Percentiles rank a stretch among this genome's conserved stretches.
Conservation (phyloP, 2,888 invertebrate species). For the Hartigia nigra region DNA sequence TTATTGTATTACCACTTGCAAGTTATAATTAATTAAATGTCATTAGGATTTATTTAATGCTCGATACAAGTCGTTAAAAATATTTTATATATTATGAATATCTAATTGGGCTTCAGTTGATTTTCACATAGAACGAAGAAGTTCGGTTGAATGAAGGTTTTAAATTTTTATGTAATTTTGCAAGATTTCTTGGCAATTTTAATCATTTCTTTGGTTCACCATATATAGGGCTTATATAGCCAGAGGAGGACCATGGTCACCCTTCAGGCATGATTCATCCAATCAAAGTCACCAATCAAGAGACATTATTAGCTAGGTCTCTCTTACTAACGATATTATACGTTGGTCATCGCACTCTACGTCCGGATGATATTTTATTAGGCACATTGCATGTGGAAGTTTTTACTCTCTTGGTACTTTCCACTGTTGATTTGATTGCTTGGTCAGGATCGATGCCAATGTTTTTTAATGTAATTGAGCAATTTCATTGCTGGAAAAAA, state of each 20-base stretch:
- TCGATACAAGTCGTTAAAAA: neutral
- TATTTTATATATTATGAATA: neutral
- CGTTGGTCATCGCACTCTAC: conserved; percentile 22
- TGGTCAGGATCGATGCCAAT: neutral
- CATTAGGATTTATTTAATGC: neutral
- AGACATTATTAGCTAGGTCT: conserved; percentile 21
- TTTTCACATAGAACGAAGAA: neutral
- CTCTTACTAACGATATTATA: neutral
- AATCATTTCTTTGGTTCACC: neutral
- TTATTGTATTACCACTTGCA: neutral
- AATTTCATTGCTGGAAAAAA: neutral
- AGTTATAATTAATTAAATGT: neutral
- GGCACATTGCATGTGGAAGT: conserved; percentile 29
- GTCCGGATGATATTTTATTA: conserved; percentile 36
- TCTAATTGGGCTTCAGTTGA: neutral
- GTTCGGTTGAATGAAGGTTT: neutral
- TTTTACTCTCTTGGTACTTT: conserved; percentile 35
- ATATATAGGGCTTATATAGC: conserved; percentile 11
- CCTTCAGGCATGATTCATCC: conserved; percentile 34
- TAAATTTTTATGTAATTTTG: neutral
- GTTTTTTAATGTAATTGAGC: neutral
- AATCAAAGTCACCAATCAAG: conserved; percentile 36
- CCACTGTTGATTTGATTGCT: conserved; percentile 21
- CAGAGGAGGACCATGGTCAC: conserved; percentile 21
- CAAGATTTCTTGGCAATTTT: neutral